Conservation (phyloP, 2,797 vertebrate genomes). For the Prionace glauca region DNA sequence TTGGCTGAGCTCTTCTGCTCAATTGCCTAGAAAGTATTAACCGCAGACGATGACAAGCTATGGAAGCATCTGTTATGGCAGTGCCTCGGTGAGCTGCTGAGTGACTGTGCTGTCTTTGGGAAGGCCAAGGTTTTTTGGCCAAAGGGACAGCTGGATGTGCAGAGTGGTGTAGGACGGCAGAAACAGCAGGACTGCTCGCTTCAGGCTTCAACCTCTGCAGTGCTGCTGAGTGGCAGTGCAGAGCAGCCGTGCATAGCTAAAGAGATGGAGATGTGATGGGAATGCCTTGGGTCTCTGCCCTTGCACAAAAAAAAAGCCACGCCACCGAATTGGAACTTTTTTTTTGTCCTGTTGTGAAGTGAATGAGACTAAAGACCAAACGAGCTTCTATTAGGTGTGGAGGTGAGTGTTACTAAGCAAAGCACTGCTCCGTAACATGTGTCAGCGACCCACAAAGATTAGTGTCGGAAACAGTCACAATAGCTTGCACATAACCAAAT, state of each 20-base stretch:
- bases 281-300: conserved; percentile 32
- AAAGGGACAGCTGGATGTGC: conserved; percentile 29
- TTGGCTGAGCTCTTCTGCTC: conserved; percentile 33
- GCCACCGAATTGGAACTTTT: neutral
- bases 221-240: conserved; percentile 32
- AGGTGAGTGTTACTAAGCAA: neutral
- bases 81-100: conserved; percentile 8
- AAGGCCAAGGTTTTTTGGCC: conserved; percentile 28
- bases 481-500: neutral
- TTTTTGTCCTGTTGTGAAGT: conserved; percentile 4
- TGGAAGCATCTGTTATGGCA: conserved; percentile 24
- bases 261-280: conserved; percentile 34
- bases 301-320: neutral
- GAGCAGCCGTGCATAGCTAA: conserved; percentile 32
- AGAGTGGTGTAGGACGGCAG: conserved; percentile 24
- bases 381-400: neutral
- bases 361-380: neutral
- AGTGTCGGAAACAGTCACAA: neutral
- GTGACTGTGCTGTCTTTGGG: conserved; percentile 31
- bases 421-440: neutral
- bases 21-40: conserved; percentile 27
- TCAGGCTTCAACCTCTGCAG: conserved; percentile 6
- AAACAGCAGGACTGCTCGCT: conserved; percentile 26
- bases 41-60: conserved; percentile 24
- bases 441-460: neutral